phyloP scores from a whole-genome alignment of 2,888 invertebrate species.

The Sylvicola cinctus region DNA sequence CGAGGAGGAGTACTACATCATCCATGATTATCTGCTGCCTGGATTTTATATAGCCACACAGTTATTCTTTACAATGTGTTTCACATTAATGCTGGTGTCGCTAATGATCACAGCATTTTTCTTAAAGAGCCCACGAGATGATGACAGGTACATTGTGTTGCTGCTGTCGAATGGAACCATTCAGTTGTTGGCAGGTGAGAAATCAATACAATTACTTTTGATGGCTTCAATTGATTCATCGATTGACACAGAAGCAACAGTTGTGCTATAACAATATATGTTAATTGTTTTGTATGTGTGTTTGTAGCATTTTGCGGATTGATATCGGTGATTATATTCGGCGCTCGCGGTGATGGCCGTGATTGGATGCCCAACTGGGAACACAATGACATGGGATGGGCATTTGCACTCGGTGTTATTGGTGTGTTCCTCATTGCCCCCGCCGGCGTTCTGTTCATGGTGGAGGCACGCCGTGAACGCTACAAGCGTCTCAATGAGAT shows the following conservation, averaged over 20 bases:
- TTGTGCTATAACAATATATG: slow-evolving; percentile 1
- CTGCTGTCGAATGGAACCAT: slow-evolving; percentile 53
- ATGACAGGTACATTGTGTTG: slow-evolving; percentile 54
- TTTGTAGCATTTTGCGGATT: slow-evolving; percentile 54
- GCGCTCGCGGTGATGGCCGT: slow-evolving; percentile 72
- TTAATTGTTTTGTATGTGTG: slow-evolving; percentile 5
- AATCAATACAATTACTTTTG: too few relatives aligned
- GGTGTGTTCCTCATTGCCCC: slow-evolving; percentile 57
- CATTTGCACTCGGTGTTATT: slow-evolving; percentile 67
- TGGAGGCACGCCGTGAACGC: slow-evolving; percentile 61
- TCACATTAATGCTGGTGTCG: slow-evolving; percentile 60
- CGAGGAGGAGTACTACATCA: slow-evolving; percentile 90
- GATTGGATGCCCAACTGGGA: slow-evolving; percentile 96
- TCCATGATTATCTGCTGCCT: slow-evolving; percentile 72
- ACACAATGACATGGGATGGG: slow-evolving; percentile 87
- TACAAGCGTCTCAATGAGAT: slow-evolving; percentile 53
- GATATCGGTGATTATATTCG: slow-evolving; percentile 72
- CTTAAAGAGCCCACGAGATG: slow-evolving; percentile 50
- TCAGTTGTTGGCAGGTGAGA: slow-evolving; percentile 42
- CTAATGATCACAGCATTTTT: slow-evolving; percentile 54
- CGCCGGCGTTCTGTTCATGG: slow-evolving; percentile 57
- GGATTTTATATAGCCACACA: slow-evolving; percentile 87
- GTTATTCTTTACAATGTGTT: slow-evolving; percentile 75
- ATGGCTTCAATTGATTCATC: too few relatives aligned
- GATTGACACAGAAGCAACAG: slow-evolving; percentile 1